Conservation (phyloP, 2,113 vertebrate species). For the Butastur rufipennis region DNA sequence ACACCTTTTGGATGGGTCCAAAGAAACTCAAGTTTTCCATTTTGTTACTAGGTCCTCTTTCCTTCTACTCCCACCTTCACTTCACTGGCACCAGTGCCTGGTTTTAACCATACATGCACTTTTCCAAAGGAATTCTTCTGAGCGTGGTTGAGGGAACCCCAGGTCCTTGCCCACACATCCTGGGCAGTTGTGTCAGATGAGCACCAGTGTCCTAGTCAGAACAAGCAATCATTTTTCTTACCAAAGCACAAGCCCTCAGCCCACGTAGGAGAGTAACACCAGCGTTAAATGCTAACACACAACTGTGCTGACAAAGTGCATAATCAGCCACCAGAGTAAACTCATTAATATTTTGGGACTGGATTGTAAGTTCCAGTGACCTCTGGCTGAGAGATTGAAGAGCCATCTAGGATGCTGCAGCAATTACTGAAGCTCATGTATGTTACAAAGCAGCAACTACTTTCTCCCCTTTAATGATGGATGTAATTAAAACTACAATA, state of each 20-base stretch:
- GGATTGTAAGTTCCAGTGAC: background rate
- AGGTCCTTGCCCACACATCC: background rate
- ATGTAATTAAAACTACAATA: background rate
- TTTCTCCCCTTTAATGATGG: background rate
- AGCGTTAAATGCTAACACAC: background rate
- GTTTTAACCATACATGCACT: background rate
- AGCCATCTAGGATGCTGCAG: background rate
- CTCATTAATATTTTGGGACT: background rate
- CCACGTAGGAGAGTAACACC: background rate
- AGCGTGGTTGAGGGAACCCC: background rate
- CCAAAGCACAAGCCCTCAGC: background rate
- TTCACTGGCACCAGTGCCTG: background rate
- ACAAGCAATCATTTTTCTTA: background rate
- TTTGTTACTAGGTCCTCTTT: background rate
- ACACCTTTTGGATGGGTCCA: background rate
- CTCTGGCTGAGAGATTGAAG: background rate
- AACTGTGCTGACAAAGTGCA: background rate
- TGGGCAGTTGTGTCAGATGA: background rate
- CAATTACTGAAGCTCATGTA: background rate
- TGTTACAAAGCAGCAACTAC: background rate
- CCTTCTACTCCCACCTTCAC: background rate
- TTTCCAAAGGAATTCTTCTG: background rate
- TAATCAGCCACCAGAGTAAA: background rate
- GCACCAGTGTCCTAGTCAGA: background rate
- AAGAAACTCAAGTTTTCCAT: background rate